Base-by-base conservation (phyloP, 2,113 vertebrate genomes). In the Anhinga anhinga region DNA sequence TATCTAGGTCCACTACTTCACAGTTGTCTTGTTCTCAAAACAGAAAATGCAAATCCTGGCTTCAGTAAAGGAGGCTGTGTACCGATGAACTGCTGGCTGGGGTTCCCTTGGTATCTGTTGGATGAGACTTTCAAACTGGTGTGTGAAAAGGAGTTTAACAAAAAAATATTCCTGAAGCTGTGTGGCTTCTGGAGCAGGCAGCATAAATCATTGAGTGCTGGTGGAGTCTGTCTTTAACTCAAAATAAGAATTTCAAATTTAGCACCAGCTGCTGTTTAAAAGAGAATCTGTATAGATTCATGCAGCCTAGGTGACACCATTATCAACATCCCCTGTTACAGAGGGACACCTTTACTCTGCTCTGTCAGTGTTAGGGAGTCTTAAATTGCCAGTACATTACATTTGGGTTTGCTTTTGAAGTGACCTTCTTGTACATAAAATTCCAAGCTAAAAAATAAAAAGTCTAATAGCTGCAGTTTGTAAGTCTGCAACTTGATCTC, bases 11-110 rank as follows among this genome's bases (percentile, higher is more conserved):
- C 44, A 49, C 84, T 59, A 23, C 20, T 69, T 82, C 76, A n/a
- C 77, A 91, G 70, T 70, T 94, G 65, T 88, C 86, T 91, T 80
- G 59, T 90, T 86, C 40, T 94, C 85, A 71, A 85, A 86, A 70
- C 23, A 82, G 63, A 87, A 95, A 88, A 96, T 66, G 55, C 90
- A 91, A 56, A 67, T 87, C 40, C 66, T 84, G 69, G 27, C 61
- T 93, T 61, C 29, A 32, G 77, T 21, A 56, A 22, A 76, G 70
- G 65, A 65, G 52, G 36, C 67, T 59, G 52, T 17, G 63, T 32
- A 4, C 0, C 2, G 25, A 11, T 34, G 40, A 74, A 27, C 72
- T 47, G 21, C 69, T 59, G 72, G 5, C 69, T 89, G 53, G 55
- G 65, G 65, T 93, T 81, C 50, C 85, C 86, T 49, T 82, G 52